Base-by-base conservation (phyloP, 2,888 invertebrate species). In the Mesochorus sp. region DNA sequence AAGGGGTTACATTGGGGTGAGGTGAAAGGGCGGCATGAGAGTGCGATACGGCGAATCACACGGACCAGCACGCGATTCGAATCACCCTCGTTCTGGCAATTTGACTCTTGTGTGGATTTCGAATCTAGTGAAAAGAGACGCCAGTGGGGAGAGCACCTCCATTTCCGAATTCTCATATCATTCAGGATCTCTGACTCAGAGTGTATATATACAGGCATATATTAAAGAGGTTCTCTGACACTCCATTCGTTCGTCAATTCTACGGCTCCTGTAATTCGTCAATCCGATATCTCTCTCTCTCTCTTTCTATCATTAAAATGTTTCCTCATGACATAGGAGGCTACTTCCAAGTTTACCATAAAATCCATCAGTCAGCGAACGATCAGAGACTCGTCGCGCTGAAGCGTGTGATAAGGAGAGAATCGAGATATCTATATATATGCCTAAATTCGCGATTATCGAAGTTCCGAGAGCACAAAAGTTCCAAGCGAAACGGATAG, bases 361-460 rank as follows among this genome's bases (percentile, higher is more conserved):
- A 72, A 76, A 76, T 72, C 71, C 59, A 76, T 76, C 76, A 66
- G 59, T 76, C 76, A 61, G 51, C 37, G 51, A 44, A 42, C 42
- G 53, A 53, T 37, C 71, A n/a, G 49, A 34, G 53, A 26, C 28
- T 34, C 44, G 26, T 42, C 34, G 12, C 44, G 51, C n/a, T 3
- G 42, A 42, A 59, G 24, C 44, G 59, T 67, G 66, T 66, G 71
- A 76, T 76, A 76, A 76, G 76, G 28, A 44, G 64, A 66, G 28
- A 19, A 53, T 17, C 26, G 17, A 12, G 47, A 71, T 70, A 62
- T 49, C 17, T 49, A 34, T 24, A 39, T 53, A 21, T 53, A 39
- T 26, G n/a, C 37, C 21, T 26, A 26, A 53, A 39, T 26, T 17
- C 44, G 39, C 37, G 31, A 59, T 28, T 51, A 12, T n/a, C 28